phyloP scores from a whole-genome alignment of 2,113 vertebrate genomes.

The Heptranchias perlo region DNA sequence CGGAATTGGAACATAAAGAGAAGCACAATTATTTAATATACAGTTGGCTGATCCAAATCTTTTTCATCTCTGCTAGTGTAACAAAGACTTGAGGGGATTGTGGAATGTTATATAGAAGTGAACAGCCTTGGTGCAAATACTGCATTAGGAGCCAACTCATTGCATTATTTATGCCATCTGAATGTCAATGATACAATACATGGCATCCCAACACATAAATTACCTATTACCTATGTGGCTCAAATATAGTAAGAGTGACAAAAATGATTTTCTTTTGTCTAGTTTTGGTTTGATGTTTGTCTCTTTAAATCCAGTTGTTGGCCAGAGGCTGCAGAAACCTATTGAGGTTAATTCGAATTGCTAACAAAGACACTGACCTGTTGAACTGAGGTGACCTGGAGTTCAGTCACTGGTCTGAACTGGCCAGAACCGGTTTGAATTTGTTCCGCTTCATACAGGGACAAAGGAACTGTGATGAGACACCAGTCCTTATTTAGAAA shows the following conservation, averaged over 20 bases:
- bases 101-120: background rate
- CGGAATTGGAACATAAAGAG: conserved; percentile 7
- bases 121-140: background rate
- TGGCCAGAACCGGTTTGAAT: too few relatives aligned
- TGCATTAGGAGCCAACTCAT: background rate
- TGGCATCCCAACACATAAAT: background rate
- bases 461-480: too few relatives aligned
- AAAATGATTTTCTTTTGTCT: background rate
- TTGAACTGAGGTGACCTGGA: too few relatives aligned
- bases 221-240: background rate
- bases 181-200: background rate
- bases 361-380: too few relatives aligned
- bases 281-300: background rate
- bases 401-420: too few relatives aligned
- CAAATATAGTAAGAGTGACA: background rate
- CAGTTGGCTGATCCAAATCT: background rate
- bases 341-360: too few relatives aligned
- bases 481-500: too few relatives aligned
- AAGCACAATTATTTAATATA: background rate
- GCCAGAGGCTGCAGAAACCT: too few relatives aligned
- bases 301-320: background rate
- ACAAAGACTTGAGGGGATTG: too few relatives aligned
- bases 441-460: too few relatives aligned
- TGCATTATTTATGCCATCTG: background rate
- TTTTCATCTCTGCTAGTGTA: background rate